These are phyloP conservation scores for Pan paniscus DNA, from an alignment of 2,113 vertebrate species.

Conservation along the genomic window DNA sequence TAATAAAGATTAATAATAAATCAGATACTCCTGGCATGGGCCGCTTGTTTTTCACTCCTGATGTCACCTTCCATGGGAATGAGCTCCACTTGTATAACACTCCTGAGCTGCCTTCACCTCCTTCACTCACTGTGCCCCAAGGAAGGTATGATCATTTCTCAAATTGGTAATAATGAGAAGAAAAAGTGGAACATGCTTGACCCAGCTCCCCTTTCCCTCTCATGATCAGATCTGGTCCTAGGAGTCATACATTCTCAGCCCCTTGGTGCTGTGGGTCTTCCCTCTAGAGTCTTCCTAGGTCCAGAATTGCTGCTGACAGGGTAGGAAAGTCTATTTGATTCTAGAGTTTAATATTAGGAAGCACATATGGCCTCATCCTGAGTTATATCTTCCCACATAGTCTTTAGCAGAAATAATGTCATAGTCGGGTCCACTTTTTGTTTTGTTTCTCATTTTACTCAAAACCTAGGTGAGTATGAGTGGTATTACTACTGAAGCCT, in stretches of 20 bases:
- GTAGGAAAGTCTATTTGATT: not conserved
- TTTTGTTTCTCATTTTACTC: not conserved
- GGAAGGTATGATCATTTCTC: not conserved
- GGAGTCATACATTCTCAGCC: not conserved
- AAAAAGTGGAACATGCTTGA: not conserved
- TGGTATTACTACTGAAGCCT: not conserved
- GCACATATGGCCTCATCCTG: not conserved
- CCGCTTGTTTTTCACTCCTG: not conserved
- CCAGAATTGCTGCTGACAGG: not conserved
- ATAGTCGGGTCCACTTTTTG: not conserved
- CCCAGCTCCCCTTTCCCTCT: not conserved
- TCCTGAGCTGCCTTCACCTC: not conserved
- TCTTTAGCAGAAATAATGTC: not conserved
- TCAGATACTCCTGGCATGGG: not conserved
- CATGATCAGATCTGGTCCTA: not conserved
- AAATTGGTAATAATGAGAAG: not conserved
- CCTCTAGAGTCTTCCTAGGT: not conserved
- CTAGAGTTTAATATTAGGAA: not conserved
- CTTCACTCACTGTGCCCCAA: not conserved
- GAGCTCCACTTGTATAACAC: not conserved
- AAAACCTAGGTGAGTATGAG: not conserved
- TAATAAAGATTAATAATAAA: not conserved
- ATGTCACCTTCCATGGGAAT: not conserved
- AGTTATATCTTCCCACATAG: not conserved
- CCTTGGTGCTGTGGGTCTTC: not conserved